Conservation (phyloP, 1,140 invertebrate genomes). For the Amphibalanus amphitrite region DNA sequence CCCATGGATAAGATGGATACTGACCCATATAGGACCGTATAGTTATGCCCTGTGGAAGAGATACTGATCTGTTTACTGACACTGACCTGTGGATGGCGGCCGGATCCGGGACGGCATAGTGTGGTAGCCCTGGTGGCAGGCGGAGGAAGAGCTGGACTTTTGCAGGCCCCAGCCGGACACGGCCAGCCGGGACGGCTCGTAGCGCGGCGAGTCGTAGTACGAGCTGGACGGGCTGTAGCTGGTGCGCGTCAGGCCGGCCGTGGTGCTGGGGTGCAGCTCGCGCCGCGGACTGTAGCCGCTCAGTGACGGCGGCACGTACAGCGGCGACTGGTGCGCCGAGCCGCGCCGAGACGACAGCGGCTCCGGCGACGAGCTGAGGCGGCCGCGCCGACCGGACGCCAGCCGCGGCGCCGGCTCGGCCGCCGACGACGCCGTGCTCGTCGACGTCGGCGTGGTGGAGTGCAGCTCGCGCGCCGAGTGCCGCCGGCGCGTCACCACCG, state of each 20-base stretch:
- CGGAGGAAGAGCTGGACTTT: not conserved
- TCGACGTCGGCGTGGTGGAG: not conserved
- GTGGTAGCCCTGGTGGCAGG: not conserved
- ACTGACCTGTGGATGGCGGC: not conserved
- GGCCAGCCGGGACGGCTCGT: not conserved
- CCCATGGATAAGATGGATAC: no score
- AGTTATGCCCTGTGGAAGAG: no score
- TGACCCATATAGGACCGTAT: no score
- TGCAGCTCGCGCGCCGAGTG: not conserved
- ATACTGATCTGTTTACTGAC: no score
- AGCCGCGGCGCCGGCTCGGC: not conserved
- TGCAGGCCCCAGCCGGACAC: not conserved
- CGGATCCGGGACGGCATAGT: not conserved
- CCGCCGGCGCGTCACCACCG: not conserved
- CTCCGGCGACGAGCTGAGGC: not conserved
- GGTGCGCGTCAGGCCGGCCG: no score
- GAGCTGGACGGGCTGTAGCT: not conserved
- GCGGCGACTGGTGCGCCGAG: not conserved
- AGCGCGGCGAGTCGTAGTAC: not conserved
- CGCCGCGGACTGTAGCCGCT: not conserved
- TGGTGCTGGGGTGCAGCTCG: not conserved
- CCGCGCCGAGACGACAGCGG: not conserved
- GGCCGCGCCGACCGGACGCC: no score
- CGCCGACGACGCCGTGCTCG: not conserved
- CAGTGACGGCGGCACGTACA: not conserved